Base-by-base conservation (phyloP, 2,113 vertebrate genomes). In the Microcebus tavaratra region DNA sequence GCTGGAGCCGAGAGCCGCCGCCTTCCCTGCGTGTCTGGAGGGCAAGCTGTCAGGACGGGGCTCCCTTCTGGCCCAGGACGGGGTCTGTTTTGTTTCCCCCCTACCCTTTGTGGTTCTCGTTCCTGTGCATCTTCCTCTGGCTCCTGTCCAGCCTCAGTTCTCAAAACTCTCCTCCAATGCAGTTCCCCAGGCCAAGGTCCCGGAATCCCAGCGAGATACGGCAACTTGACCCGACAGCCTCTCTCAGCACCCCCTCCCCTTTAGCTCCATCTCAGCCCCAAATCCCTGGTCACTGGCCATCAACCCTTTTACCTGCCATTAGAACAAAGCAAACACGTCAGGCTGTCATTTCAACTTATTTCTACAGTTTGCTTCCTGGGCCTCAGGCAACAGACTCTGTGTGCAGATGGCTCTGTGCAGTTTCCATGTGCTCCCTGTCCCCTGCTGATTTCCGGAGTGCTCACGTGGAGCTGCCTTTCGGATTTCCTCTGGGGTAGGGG, bases 291-390 rank as follows among this genome's bases (percentile, higher is more conserved):
- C 18, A 21, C 53, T n/a, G 88, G 79, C 63, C 55, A 80, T 84
- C 96, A 78, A 45, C 36, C 86, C 14, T 50, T 91, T 79, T 85
- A 72, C 75, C 90, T 88, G 57, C 70, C 82, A 9, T 79, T 55
- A 9, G 86, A 65, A 83, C 57, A 72, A 76, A 36, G 59, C 29
- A 80, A 31, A 45, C 18, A 61, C 36, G 27, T 2, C 8, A 7
- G 88, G 7, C 72, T 97, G 92, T 88, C 82, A 91, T 87, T 72
- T 65, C 55, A 84, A 87, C 57, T 88, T 91, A 92, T 95, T 91
- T 85, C 93, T 94, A 70, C 72, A 61, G 2, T 84, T 91, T 91
- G 86, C 81, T 97, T 84, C 50, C 85, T 57, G 79, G 57, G 91
- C 78, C 78, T 90, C 55, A 45, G 90, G 95, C 91, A 73, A 29